Evolutionary conservation across 30 jellyfish, hydroid and myxozoan genomes (phyloP), one percentile per base, ranked within the genome.

Genomic region (Aurelia sp.): DNA sequence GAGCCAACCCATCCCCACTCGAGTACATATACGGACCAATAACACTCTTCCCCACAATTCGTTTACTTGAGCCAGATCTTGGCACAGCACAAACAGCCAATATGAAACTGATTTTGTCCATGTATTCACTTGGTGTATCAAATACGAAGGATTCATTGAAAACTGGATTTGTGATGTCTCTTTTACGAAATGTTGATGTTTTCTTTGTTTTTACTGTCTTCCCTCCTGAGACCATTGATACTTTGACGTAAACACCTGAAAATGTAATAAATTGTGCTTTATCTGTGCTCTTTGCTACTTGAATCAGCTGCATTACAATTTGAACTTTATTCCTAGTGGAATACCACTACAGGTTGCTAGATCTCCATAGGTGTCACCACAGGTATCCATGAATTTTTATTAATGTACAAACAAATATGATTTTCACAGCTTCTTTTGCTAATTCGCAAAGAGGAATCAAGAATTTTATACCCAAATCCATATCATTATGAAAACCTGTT

Each of bases 21-120:
- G 98, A 88, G 76, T 93, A 93, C 98, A 93, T 93, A 71, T 87
- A 93, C 4, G 98, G 98, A 17, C 98, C 98, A 17, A 92, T 80
- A 61, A 72, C 85, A 0, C 88, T 65, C 75, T 90, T 67, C 66
- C 98, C 98, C 27, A 93, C 88, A 20, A 93, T 59, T 47, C 97
- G 62, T 66, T 93, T 93, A 30, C 92, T 80, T 13, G 90, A 61
- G 22, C 98, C 97, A 17, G 87, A 72, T 41, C 97, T 53, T 59
- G 89, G 77, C 30, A 64, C 78, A 1, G 97, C 97, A 70, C 93
- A 93, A 19, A 88, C 96, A 9, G 93, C 85, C 75, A 93, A 47
- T 38, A 93, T 84, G 81, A 93, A 75, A 52, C 98, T 93, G 74
- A 84, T 71, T 22, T 93, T 88, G 38, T 93, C 98, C 79, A 93